Evolutionary conservation across 1,140 invertebrate genomes (phyloP).

Genomic region (Listronotus bonariensis): DNA sequence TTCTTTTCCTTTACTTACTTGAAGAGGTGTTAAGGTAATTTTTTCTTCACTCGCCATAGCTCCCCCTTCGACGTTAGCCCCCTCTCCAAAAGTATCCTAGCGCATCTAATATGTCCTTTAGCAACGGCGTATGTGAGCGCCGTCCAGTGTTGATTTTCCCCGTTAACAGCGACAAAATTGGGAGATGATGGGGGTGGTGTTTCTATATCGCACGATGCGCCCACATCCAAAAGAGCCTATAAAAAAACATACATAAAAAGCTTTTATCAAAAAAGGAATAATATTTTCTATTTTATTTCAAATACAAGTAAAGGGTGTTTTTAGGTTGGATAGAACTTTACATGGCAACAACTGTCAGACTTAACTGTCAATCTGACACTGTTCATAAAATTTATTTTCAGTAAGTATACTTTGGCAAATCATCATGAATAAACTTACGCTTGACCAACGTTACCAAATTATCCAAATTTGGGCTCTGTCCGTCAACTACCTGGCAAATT

Average conservation of each 20-base stretch:
- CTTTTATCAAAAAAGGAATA: too few species aligned
- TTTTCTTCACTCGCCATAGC: constrained; percentile 80
- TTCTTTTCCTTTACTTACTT: constrained; percentile 64
- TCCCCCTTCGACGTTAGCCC: constrained; percentile 84
- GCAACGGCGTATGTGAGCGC: constrained; percentile 70
- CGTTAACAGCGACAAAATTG: constrained; percentile 61
- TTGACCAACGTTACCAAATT: too few species aligned
- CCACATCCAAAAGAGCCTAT: constrained; percentile 74
- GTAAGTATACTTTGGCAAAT: too few species aligned
- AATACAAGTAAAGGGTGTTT: too few species aligned
- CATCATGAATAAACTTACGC: too few species aligned
- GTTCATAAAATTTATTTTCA: too few species aligned
- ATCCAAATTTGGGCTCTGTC: too few species aligned
- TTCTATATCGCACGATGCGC: constrained; percentile 55
- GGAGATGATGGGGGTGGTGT: constrained; percentile 54
- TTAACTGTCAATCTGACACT: too few species aligned
- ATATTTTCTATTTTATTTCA: too few species aligned
- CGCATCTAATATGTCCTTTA: constrained; percentile 60
- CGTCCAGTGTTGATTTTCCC: constrained; percentile 79
- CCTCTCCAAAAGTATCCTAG: constrained; percentile 74
- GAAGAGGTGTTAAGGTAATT: constrained; percentile 83
- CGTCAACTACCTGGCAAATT: too few species aligned
- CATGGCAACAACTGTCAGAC: too few species aligned
- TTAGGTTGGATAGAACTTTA: too few species aligned
- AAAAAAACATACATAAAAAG: constrained; percentile 26